Percentiles rank a stretch among this genome's conserved stretches.
phyloP scores from a whole-genome alignment of 2,113 vertebrate species.

The Percopsis transmontana region DNA sequence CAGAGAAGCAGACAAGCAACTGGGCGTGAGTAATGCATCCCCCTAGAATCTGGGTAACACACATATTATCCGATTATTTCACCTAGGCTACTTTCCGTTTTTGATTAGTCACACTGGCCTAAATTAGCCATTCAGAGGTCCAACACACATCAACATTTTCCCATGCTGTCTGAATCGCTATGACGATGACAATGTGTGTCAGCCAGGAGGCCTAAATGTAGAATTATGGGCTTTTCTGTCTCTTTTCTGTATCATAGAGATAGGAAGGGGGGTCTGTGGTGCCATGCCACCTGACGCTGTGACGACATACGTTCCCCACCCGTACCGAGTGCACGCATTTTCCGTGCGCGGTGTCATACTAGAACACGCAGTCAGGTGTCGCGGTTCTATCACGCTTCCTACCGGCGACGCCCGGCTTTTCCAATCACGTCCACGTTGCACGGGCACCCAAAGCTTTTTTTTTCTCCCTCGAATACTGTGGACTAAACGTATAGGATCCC shows the following conservation, averaged over 20 bases:
- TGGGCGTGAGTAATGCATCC: constrained; percentile 68
- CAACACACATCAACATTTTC: background rate
- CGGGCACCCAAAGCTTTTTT: background rate
- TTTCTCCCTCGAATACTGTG: constrained; percentile 3
- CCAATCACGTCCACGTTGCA: constrained; percentile 12
- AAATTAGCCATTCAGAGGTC: background rate
- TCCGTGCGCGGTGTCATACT: constrained; percentile 69
- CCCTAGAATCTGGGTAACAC: constrained; percentile 68
- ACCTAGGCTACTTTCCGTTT: constrained; percentile 44
- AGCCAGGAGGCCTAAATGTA: background rate
- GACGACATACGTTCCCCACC: constrained; percentile 35
- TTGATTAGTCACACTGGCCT: constrained; percentile 34
- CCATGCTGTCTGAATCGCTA: background rate
- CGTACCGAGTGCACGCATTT: constrained; percentile 45
- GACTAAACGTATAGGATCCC: constrained; percentile 16
- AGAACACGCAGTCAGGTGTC: constrained; percentile 79
- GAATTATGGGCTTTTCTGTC: background rate
- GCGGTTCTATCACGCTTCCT: constrained; percentile 66
- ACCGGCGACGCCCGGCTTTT: constrained; percentile 53
- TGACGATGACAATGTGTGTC: background rate
- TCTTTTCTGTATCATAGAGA: background rate
- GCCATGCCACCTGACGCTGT: constrained; percentile 10
- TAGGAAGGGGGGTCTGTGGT: background rate
- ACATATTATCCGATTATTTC: constrained; percentile 42
- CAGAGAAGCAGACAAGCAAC: constrained; percentile 50